Base-by-base conservation (phyloP, 2,888 invertebrate genomes). In the Synergus umbraculus region DNA sequence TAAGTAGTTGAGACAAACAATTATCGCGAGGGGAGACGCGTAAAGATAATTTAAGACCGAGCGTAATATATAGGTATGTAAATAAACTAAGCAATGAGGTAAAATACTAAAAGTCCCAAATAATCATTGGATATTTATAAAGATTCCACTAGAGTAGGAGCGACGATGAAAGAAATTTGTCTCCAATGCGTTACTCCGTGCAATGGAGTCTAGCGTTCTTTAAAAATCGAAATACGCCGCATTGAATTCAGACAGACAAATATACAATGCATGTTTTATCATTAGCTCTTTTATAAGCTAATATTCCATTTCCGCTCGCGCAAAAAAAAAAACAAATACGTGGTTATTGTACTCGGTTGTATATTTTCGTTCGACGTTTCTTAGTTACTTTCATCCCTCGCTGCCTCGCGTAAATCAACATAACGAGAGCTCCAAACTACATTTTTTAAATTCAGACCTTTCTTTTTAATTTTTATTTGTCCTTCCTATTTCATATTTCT, bases 51-150 rank as follows among this genome's bases (percentile, higher is more conserved):
- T 88, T 85, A 84, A 85, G 83, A 84, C 85, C 78, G 84, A 79
- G 83, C 79, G 84, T 86, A 89, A 89, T 90, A 88, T 49, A 54
- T 73, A 83, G 86, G 85, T 87, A 87, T 91, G 91, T 91, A 91
- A 90, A 91, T 91, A 91, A 89, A 90, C 84, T 89, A 89, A 89
- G 87, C 86, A 86, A 88, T 87, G 86, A 89, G 89, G 87, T 90
- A 89, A 89, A 89, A 84, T 86, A 90, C 87, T 87, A 89, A 87
- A 86, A 88, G 88, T 84, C 87, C 88, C 89, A 89, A 89, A 86
- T 90, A 90, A 90, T 89, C 88, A 89, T 90, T 90, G 89, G 90
- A 89, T 91, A 91, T 89, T 89, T 89, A 89, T 90, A 88, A 89
- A 85, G 87, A 89, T 84, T 89, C 86, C 87, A 87, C 84, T 87